These are phyloP conservation scores for Perca fluviatilis DNA, from an alignment of 2,113 vertebrate genomes.

Conservation along the genomic window DNA sequence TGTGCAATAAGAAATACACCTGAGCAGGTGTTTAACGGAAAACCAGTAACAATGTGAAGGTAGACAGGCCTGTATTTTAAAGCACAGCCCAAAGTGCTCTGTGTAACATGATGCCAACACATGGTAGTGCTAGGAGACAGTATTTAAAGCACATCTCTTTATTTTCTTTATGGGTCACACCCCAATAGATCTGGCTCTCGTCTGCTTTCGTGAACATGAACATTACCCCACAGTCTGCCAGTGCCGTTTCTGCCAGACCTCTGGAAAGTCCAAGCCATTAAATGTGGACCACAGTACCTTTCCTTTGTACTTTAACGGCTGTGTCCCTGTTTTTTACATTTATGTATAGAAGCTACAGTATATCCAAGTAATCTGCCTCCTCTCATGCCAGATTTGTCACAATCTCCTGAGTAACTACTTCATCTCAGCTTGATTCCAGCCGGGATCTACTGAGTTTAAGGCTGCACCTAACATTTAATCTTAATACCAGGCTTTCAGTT, in stretches of 20 bases:
- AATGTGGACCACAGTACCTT: slow-evolving; percentile 26
- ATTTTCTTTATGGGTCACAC: slow-evolving; percentile 41
- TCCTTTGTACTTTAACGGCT: slow-evolving; percentile 41
- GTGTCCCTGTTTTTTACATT: slow-evolving; percentile 16
- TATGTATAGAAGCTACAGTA: slow-evolving; percentile 3
- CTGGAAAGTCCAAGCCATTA: slow-evolving; percentile 5
- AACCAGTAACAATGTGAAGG: slow-evolving; percentile 24
- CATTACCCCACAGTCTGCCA: slow-evolving; percentile 39
- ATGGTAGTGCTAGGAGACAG: slow-evolving; percentile 34
- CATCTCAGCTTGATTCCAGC: slow-evolving; percentile 6
- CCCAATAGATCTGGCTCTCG: slow-evolving; percentile 58
- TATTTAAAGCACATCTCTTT: slow-evolving; percentile 27
- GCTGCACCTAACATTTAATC: slow-evolving; percentile 14
- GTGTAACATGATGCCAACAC: slow-evolving; percentile 45
- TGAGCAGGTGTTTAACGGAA: slow-evolving; percentile 56
- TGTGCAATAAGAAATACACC: slow-evolving; percentile 46
- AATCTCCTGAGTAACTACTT: background rate
- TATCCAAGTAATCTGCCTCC: background rate
- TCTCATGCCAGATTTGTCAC: slow-evolving; percentile 3
- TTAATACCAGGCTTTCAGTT: background rate
- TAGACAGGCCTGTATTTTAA: slow-evolving; percentile 48
- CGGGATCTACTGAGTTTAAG: slow-evolving; percentile 9
- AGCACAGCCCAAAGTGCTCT: slow-evolving; percentile 21
- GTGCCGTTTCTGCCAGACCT: slow-evolving; percentile 37
- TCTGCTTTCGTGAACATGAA: slow-evolving; percentile 57